Evolutionary conservation across 1,140 invertebrate genomes (phyloP).

Genomic region (Manduca sexta): DNA sequence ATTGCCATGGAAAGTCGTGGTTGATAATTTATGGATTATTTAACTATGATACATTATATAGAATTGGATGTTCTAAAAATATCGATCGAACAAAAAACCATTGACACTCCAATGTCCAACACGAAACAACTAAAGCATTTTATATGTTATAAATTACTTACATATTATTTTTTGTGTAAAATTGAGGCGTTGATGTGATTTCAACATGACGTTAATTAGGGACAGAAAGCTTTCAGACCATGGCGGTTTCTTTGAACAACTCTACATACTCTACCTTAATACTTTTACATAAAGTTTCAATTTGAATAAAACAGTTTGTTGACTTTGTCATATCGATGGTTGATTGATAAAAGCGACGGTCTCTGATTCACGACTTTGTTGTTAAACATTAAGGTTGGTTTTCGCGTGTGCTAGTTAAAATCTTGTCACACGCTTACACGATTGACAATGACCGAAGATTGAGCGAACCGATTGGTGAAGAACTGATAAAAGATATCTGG

Average conservation of each 20-base stretch:
- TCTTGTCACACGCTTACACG: slow-evolving; percentile 26
- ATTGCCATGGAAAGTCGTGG: too few relatives aligned
- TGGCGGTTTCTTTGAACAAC: slow-evolving; percentile 6
- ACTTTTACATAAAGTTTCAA: slow-evolving; percentile 11
- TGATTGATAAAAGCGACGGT: slow-evolving; percentile 1
- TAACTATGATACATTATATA: too few relatives aligned
- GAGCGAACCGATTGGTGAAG: slow-evolving; percentile 33
- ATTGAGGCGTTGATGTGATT: slow-evolving; percentile 36
- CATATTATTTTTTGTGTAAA: slow-evolving; percentile 18
- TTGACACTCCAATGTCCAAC: not conserved
- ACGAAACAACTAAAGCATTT: too few relatives aligned
- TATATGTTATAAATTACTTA: too few relatives aligned
- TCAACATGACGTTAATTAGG: slow-evolving; percentile 39
- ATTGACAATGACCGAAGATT: slow-evolving; percentile 42
- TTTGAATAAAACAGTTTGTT: slow-evolving; percentile 1
- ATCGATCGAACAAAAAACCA: not conserved
- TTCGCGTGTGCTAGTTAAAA: slow-evolving; percentile 3
- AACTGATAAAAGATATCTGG: slow-evolving; percentile 29
- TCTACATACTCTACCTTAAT: slow-evolving; percentile 4
- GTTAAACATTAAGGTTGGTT: slow-evolving; percentile 6
- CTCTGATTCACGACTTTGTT: slow-evolving; percentile 1
- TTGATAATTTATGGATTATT: too few relatives aligned
- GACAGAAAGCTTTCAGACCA: slow-evolving; percentile 14
- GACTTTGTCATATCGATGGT: slow-evolving; percentile 6
- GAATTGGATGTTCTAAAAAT: too few relatives aligned